Evolutionary conservation across 2,113 vertebrate species (phyloP).

Genomic region (Upupa epops): DNA sequence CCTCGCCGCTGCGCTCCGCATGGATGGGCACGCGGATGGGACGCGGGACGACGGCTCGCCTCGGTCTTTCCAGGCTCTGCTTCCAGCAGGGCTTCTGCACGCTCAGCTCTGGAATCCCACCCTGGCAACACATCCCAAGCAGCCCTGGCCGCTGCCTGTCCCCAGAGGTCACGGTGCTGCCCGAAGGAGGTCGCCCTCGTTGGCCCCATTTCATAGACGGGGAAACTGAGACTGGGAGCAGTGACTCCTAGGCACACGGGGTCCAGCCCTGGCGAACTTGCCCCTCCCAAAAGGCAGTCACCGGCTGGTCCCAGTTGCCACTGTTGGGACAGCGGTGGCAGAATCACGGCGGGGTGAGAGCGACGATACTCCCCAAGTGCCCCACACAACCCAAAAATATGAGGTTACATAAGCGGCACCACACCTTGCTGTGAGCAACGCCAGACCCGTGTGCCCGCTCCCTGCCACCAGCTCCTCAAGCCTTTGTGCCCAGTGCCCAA

Average conservation of each 20-base stretch:
- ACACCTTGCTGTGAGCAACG: constrained; percentile 54
- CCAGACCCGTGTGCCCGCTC: neutral
- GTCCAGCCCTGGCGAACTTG: neutral
- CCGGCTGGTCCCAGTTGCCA: accelerated
- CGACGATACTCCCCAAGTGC: neutral
- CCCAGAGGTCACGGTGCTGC: neutral
- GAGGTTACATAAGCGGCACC: constrained; percentile 42
- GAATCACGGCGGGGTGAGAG: neutral
- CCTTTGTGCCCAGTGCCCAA: accelerated
- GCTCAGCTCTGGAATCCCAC: neutral
- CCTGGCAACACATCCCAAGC: accelerated
- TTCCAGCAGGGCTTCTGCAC: neutral
- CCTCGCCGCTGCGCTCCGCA: neutral
- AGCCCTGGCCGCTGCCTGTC: accelerated
- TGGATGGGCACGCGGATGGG: constrained; percentile 10
- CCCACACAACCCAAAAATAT: neutral
- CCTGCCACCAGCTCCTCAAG: neutral
- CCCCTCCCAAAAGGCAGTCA: constrained; percentile 17
- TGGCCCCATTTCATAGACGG: constrained; percentile 30
- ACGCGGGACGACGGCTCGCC: constrained; percentile 10
- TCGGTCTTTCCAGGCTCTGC: neutral
- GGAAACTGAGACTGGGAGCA: constrained; percentile 40
- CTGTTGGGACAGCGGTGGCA: neutral
- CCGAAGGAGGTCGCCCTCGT: constrained; percentile 5
- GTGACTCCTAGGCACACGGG: neutral